phyloP scores from a whole-genome alignment of 2,113 vertebrate genomes.

The Peromyscus polionotus region DNA sequence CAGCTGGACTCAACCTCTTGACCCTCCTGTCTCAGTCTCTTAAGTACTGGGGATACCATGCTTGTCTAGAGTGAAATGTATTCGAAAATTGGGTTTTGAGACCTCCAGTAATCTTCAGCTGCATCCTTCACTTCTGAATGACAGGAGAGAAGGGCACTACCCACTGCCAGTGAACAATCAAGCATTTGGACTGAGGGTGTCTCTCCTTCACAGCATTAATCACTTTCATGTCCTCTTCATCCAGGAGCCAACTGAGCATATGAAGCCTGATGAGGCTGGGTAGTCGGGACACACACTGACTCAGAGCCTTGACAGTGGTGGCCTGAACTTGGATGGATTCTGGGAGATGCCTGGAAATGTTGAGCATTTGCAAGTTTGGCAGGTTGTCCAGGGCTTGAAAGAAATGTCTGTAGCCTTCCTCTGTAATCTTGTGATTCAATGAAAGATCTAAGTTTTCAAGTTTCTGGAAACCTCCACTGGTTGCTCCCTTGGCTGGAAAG shows the following conservation, averaged over 20 bases:
- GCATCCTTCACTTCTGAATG: background rate
- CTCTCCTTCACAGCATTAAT: constrained; percentile 66
- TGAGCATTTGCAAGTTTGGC: constrained; percentile 51
- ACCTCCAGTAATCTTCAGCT: background rate
- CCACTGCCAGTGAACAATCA: constrained; percentile 52
- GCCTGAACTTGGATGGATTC: background rate
- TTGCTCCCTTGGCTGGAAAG: constrained; percentile 75
- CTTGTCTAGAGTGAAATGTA: background rate
- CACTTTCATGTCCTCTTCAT: constrained; percentile 65
- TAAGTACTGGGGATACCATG: background rate
- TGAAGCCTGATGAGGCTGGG: background rate
- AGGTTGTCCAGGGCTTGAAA: constrained; percentile 66
- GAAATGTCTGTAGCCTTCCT: constrained; percentile 79
- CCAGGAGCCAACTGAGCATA: constrained; percentile 75
- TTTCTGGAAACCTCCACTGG: constrained; percentile 73
- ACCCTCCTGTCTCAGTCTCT: background rate
- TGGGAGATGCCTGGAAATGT: background rate
- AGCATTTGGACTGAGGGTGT: constrained; percentile 59
- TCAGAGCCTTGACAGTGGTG: no score
- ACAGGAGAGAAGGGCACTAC: constrained; percentile 55
- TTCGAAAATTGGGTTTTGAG: background rate
- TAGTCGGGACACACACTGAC: background rate
- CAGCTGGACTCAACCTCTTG: background rate
- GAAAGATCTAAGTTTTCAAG: constrained; percentile 53
- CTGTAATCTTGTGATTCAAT: constrained; percentile 58